Percentiles rank a stretch among this genome's conserved stretches.
Conservation (phyloP, 1,140 invertebrate genomes). For the Notospermus geniculatus region DNA sequence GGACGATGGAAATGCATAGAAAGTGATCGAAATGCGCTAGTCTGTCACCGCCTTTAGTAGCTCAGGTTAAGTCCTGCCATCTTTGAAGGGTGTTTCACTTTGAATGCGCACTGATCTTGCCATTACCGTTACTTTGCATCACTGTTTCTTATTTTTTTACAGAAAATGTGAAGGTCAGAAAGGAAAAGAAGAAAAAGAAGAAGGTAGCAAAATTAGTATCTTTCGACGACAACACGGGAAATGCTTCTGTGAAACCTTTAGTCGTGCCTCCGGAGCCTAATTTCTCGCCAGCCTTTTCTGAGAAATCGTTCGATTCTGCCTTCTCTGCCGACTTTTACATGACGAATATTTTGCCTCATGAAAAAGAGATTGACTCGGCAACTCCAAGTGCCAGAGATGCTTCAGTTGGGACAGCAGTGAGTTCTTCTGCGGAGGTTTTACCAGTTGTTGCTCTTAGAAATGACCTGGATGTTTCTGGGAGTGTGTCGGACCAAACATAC, state of each 20-base stretch:
- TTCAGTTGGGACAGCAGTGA: background rate
- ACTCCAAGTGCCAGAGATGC: too few species aligned
- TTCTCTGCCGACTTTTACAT: background rate
- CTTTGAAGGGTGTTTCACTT: too few species aligned
- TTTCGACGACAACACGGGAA: slow-evolving; percentile 63
- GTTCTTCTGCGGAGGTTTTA: background rate
- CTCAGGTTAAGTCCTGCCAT: too few species aligned
- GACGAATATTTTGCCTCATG: background rate
- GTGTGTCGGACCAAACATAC: too few species aligned
- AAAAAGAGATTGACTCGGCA: background rate
- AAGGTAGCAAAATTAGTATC: slow-evolving; percentile 64
- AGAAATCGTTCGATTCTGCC: background rate
- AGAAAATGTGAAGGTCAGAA: slow-evolving; percentile 25
- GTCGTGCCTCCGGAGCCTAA: slow-evolving; percentile 15
- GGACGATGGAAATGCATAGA: too few species aligned
- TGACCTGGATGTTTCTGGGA: too few species aligned
- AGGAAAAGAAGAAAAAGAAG: slow-evolving; percentile 62
- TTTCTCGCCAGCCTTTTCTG: background rate
- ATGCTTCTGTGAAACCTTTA: slow-evolving; percentile 52
- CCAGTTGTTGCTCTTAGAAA: too few species aligned
- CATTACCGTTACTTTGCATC: background rate
- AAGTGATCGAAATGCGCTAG: too few species aligned
- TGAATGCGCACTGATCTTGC: too few species aligned
- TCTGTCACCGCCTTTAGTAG: too few species aligned
- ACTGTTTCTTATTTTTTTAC: background rate